Evolutionary conservation across 2,888 invertebrate species (phyloP).

Genomic region (Masnerella sp.): DNA sequence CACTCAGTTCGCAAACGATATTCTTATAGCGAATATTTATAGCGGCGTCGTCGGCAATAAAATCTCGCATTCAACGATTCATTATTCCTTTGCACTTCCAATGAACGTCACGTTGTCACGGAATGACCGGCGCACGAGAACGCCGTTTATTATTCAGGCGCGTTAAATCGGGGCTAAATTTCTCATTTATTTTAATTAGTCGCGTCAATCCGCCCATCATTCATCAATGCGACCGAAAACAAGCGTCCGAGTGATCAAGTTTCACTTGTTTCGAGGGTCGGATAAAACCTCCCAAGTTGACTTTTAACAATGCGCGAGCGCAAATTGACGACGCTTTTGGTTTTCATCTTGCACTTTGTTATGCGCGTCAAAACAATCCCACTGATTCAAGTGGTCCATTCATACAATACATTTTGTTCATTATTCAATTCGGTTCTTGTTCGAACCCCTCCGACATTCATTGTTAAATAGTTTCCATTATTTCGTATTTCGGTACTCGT

Average conservation of each 20-base stretch:
- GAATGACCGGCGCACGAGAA: constrained; percentile 23
- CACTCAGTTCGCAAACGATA: background rate
- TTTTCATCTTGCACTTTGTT: constrained; percentile 13
- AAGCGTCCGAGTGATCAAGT: constrained; percentile 26
- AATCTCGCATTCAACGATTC: constrained; percentile 14
- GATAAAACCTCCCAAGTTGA: constrained; percentile 36
- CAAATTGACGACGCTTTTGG: constrained; percentile 12
- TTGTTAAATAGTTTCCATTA: too few relatives aligned
- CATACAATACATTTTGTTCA: too few relatives aligned
- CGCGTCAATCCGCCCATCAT: constrained; percentile 27
- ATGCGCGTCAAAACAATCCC: background rate
- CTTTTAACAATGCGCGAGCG: constrained; percentile 8
- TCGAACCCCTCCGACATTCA: too few relatives aligned
- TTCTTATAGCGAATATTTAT: constrained; percentile 1
- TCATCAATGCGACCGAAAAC: constrained; percentile 37
- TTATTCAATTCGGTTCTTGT: too few relatives aligned
- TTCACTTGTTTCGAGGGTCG: constrained; percentile 29
- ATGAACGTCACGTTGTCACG: constrained; percentile 27
- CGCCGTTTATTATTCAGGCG: constrained; percentile 20
- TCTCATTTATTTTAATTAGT: constrained; percentile 39
- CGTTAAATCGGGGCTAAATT: constrained; percentile 30
- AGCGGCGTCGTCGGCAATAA: too few relatives aligned
- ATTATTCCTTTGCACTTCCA: constrained; percentile 13
- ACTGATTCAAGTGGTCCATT: too few relatives aligned
- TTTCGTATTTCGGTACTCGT: too few relatives aligned